These are phyloP conservation scores for Pristiophorus japonicus DNA, from an alignment of 2,113 vertebrate genomes.

Conservation along the genomic window DNA sequence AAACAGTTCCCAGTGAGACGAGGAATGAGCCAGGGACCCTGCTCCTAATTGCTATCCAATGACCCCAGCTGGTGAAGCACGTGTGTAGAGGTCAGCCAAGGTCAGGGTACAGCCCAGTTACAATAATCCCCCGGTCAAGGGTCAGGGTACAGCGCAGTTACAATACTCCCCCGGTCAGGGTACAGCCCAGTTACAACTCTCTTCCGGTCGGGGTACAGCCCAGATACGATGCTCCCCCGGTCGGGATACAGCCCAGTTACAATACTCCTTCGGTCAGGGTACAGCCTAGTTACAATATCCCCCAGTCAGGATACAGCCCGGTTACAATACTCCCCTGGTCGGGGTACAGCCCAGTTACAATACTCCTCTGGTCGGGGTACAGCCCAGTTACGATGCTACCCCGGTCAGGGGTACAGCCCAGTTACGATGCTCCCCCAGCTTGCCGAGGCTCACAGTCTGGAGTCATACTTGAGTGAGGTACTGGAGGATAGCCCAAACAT, in stretches of 20 bases:
- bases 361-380: too few relatives aligned
- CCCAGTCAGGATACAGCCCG: neutral
- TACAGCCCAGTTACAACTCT: neutral
- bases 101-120: neutral
- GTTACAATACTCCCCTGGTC: neutral
- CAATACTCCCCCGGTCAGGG: neutral
- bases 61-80: neutral
- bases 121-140: neutral
- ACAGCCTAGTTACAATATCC: neutral
- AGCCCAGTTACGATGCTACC: neutral
- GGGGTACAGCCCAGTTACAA: neutral
- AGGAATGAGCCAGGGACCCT: neutral
- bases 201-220: too few relatives aligned
- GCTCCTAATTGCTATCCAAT: conserved; percentile 6
- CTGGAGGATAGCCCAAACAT: neutral
- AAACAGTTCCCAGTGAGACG: neutral
- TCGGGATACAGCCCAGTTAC: neutral
- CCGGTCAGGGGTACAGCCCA: neutral
- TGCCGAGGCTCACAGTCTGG: neutral
- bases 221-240: neutral
- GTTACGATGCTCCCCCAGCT: neutral
- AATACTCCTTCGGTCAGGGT: too few relatives aligned
- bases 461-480: neutral
- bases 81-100: neutral
- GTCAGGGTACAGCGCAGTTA: neutral